A percentile compares a stretch with the other conserved stretches of the same genome.
Evolutionary conservation across 1,140 invertebrate species (phyloP).

Genomic region (Teleopsis dalmanni): DNA sequence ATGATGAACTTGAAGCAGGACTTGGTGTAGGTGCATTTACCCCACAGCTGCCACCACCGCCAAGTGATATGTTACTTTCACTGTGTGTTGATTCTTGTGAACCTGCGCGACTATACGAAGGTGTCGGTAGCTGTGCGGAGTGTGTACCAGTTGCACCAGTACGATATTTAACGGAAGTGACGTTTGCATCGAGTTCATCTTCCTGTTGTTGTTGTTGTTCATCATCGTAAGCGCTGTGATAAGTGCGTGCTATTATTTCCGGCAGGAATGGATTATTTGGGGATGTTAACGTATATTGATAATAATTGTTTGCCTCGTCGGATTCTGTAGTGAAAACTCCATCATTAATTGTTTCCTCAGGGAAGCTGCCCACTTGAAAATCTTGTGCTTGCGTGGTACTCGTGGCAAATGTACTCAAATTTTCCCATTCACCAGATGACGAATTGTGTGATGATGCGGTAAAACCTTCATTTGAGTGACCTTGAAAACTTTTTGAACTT

Average conservation of each 20-base stretch:
- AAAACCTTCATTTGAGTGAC: conserved; percentile 38
- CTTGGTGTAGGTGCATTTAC: conserved; percentile 19
- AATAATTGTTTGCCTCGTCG: conserved; percentile 21
- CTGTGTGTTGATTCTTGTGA: conserved; percentile 37
- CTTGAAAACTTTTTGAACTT: conserved; percentile 31
- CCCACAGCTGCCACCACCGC: conserved; percentile 1
- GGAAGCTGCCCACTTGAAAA: conserved; percentile 27
- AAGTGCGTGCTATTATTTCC: conserved; percentile 37
- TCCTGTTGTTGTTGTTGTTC: conserved; percentile 11
- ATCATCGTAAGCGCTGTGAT: conserved; percentile 32
- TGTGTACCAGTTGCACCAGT: conserved; percentile 13
- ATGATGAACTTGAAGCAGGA: conserved; percentile 28
- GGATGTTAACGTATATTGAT: conserved; percentile 38
- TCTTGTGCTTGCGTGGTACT: conserved; percentile 18
- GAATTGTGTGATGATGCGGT: conserved; percentile 37
- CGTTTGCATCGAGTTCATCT: conserved; percentile 24
- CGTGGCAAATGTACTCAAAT: conserved; percentile 16
- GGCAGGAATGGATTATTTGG: conserved; percentile 42
- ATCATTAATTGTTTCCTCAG: conserved; percentile 19
- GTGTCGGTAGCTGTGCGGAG: conserved; percentile 30
- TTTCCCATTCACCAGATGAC: conserved; percentile 39
- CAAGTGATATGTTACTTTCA: conserved; percentile 19
- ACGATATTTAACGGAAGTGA: conserved; percentile 22
- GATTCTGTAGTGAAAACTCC: background rate
- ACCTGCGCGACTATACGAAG: conserved; percentile 31